phyloP scores from a whole-genome alignment of 1,140 invertebrate genomes.

The Anagrus nilaparvatae region DNA sequence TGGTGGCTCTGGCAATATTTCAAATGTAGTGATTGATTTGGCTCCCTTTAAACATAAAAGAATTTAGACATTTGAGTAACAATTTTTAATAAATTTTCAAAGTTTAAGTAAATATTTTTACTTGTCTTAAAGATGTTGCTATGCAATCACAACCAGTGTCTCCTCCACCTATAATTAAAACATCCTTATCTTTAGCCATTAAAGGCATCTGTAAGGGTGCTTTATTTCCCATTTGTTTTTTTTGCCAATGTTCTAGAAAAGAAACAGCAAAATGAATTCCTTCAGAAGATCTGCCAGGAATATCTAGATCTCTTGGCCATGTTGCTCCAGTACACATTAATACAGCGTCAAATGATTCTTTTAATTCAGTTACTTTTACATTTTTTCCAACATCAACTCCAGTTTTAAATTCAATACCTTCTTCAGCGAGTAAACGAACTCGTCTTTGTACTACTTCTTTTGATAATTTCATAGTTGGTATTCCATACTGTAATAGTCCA shows the following conservation, averaged over 20 bases:
- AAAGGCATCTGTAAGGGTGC: slow-evolving; percentile 41
- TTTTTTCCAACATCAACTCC: slow-evolving; percentile 88
- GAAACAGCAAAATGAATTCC: slow-evolving; percentile 98
- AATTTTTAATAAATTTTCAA: not conserved
- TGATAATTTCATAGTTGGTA: slow-evolving; percentile 94
- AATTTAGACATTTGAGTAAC: slow-evolving; percentile 8
- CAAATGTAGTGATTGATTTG: slow-evolving; percentile 92
- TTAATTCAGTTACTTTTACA: slow-evolving; percentile 61
- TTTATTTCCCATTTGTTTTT: slow-evolving; percentile 72
- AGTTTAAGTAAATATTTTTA: slow-evolving; percentile 20
- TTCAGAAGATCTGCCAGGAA: slow-evolving; percentile 72
- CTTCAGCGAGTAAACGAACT: slow-evolving; percentile 75
- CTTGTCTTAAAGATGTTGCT: slow-evolving; percentile 89
- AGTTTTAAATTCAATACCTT: slow-evolving; percentile 87
- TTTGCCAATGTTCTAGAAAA: slow-evolving; percentile 95
- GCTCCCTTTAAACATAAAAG: slow-evolving; percentile 55
- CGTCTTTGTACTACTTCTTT: slow-evolving; percentile 88
- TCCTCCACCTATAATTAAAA: slow-evolving; percentile 95
- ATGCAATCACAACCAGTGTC: slow-evolving; percentile 99
- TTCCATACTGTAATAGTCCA: slow-evolving; percentile 93
- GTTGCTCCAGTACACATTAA: slow-evolving; percentile 89
- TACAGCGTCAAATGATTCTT: slow-evolving; percentile 75
- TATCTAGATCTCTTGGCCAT: slow-evolving; percentile 85
- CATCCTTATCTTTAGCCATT: slow-evolving; percentile 86
- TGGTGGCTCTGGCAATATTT: slow-evolving; percentile 92